These are phyloP conservation scores for Choristoneura rosaceana DNA, from an alignment of 2,888 invertebrate species.

Conservation along the genomic window DNA sequence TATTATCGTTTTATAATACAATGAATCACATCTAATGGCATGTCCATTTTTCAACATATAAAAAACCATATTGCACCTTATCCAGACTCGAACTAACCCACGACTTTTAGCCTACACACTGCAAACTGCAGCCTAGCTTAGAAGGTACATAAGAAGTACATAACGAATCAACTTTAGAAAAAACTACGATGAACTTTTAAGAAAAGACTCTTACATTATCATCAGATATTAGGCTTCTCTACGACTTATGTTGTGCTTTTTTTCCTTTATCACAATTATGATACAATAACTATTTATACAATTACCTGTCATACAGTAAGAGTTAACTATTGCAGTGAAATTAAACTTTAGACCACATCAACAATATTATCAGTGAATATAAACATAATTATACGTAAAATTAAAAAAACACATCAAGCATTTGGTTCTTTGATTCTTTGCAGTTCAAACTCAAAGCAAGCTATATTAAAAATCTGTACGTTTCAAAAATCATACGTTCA, in stretches of 20 bases:
- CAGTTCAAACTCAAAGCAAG: constrained; percentile 36
- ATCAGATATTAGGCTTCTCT: constrained; percentile 78
- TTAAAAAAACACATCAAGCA: constrained; percentile 36
- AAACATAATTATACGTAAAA: constrained; percentile 36
- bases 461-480: constrained; percentile 33
- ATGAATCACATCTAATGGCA: constrained; percentile 48
- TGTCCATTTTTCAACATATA: constrained; percentile 54
- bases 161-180: constrained; percentile 70
- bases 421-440: constrained; percentile 41
- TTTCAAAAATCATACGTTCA: constrained; percentile 15
- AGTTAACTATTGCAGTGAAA: constrained; percentile 50
- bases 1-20: constrained; percentile 42
- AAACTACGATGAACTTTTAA: constrained; percentile 67
- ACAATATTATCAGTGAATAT: constrained; percentile 54
- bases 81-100: constrained; percentile 66
- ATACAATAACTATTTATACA: constrained; percentile 74
- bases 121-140: constrained; percentile 66
- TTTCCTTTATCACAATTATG: constrained; percentile 81
- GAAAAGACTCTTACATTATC: constrained; percentile 72
- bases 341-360: constrained; percentile 63
- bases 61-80: constrained; percentile 71
- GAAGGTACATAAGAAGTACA: constrained; percentile 58
- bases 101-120: constrained; percentile 57
- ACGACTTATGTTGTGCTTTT: constrained; percentile 81
- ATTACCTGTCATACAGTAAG: constrained; percentile 75